phyloP scores from a whole-genome alignment of 2,113 vertebrate genomes.

The Rana temporaria region DNA sequence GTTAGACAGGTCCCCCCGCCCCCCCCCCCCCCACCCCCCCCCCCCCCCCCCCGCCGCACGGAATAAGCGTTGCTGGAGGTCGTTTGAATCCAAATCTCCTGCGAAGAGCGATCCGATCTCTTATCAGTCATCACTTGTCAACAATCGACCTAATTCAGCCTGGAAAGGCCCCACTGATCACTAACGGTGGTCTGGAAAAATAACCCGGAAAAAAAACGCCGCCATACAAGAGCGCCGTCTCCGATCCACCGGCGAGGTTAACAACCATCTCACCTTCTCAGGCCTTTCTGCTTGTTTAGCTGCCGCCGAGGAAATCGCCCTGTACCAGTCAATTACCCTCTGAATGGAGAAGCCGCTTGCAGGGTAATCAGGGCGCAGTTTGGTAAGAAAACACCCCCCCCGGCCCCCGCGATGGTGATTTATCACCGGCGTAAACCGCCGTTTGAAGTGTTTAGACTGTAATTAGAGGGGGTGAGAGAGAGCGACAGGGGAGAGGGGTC shows the following conservation, averaged over 20 bases:
- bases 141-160: background rate
- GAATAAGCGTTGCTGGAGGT: background rate
- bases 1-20: no score
- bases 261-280: conserved; percentile 10
- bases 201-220: background rate
- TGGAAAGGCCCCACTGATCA: conserved; percentile 31
- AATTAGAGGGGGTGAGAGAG: conserved; percentile 38
- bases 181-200: conserved; percentile 30
- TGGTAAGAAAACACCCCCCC: conserved; percentile 29
- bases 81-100: background rate
- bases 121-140: conserved; percentile 42
- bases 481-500: conserved; percentile 1
- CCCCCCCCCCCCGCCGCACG: background rate
- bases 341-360: conserved; percentile 3
- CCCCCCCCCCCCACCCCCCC: no score
- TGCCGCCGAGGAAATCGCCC: conserved; percentile 12
- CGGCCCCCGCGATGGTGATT: conserved; percentile 19
- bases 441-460: conserved; percentile 44
- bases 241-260: conserved; percentile 21
- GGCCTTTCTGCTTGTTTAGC: conserved; percentile 37
- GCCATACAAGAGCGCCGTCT: background rate
- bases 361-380: conserved; percentile 37
- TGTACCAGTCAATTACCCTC: conserved; percentile 28
- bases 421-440: conserved; percentile 31
- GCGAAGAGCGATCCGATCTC: conserved; percentile 12